Base-by-base conservation (phyloP, 1,140 invertebrate genomes). In the Drosophila nikananu region DNA sequence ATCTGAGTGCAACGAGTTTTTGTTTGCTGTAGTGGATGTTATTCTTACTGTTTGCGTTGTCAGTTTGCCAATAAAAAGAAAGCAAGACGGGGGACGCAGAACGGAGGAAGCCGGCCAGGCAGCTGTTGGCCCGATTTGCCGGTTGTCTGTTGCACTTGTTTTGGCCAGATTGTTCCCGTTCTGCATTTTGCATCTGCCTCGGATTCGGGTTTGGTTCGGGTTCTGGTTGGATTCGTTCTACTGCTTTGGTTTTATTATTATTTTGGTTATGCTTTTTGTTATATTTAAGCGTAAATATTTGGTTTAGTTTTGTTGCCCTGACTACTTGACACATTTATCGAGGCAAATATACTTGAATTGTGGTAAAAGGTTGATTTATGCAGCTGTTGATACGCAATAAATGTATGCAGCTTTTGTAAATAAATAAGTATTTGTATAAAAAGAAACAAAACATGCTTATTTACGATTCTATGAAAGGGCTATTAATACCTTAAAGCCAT, bases 91-190 rank as follows among this genome's bases (percentile, higher is more conserved):
- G 15, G 23, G 48, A 49, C 23, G 23, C 23, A 23, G 23, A 23
- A 23, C 21, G 23, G 17, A 46, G 37, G 23, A 21, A 39, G 61
- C 42, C 35, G 25, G 46, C 35, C 19, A 23, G 46, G 63, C 62
- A 70, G 54, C 32, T 72, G 52, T 46, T 83, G 76, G 59, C 80
- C 71, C 51, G 76, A 64, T 83, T 78, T 57, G 68, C 75, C 73
- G 71, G 48, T 63, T 73, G 81, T 55, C 77, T 81, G 78, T 74
- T 78, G 82, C 82, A 84, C 82, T 86, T 86, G 82, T 84, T 86
- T 72, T 51, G 67, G 70, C 37, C 70, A 37, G 52, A 63, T 77
- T 75, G 62, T 55, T 32, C 25, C 21, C 21, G 64, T 68, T 80
- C 71, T 83, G 81, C 68, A 39, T 82, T 77, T 49, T 63, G 70